Conservation (phyloP, 1,140 invertebrate genomes). For the Penaeus chinensis region DNA sequence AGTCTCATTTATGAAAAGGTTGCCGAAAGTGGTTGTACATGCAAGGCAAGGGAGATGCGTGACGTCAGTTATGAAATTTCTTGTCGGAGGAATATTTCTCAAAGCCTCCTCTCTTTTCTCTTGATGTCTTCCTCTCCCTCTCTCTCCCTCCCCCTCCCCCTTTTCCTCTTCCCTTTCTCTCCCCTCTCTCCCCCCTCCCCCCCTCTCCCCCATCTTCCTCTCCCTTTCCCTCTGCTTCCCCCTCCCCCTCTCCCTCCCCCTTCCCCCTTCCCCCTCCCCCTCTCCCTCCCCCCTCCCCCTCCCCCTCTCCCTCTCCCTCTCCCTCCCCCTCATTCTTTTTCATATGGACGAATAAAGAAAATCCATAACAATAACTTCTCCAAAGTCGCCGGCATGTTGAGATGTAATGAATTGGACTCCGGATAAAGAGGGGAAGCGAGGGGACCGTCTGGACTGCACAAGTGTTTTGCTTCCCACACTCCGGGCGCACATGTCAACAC, state of each 20-base stretch:
- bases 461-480: no score
- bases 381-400: no score
- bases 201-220: accelerated
- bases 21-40: no score
- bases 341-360: background rate
- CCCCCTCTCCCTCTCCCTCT: background rate
- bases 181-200: background rate
- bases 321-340: background rate
- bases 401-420: no score
- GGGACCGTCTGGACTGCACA: no score
- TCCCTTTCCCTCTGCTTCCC: background rate
- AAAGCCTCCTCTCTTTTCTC: background rate
- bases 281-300: background rate
- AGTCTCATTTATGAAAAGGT: no score
- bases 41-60: no score
- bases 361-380: no score
- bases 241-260: background rate
- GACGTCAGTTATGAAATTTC: no score
- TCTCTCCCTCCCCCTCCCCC: background rate
- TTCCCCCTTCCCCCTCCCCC: background rate
- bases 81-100: no score
- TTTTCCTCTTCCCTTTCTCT: slow-evolving; percentile 1
- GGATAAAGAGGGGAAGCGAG: no score
- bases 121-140: background rate
- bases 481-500: no score